Conservation (phyloP, 2,888 invertebrate species). For the Hirtodrosophila histrioides region DNA sequence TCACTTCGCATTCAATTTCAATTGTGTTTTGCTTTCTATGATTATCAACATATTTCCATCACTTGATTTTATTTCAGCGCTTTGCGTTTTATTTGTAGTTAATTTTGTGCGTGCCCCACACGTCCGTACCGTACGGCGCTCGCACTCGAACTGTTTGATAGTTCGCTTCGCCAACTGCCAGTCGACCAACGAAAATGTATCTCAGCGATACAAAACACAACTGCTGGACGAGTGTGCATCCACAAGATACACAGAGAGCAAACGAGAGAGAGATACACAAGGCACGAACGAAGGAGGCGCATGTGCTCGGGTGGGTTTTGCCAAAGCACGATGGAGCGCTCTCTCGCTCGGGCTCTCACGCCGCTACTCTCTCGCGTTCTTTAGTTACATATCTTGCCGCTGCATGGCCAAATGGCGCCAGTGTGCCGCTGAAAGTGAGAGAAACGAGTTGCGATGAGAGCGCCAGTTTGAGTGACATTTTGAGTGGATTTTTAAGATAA, state of each 20-base stretch:
- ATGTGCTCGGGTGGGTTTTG: conserved; percentile 46
- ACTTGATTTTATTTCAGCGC: conserved; percentile 55
- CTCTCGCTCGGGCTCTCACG: conserved; percentile 5
- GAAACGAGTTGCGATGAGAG: neutral
- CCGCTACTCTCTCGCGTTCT: neutral
- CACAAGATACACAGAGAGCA: conserved; percentile 2
- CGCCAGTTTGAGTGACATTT: conserved; percentile 33
- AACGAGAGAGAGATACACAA: conserved; percentile 11
- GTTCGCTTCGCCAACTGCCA: conserved; percentile 21
- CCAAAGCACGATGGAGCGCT: neutral
- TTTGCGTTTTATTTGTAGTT: conserved; percentile 55
- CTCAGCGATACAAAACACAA: conserved; percentile 15
- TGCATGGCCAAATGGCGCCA: conserved; percentile 56
- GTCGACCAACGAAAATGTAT: conserved; percentile 18
- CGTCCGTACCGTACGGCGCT: conserved; percentile 83
- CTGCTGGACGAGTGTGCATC: conserved; percentile 13
- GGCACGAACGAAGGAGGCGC: conserved; percentile 54
- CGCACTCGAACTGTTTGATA: conserved; percentile 83
- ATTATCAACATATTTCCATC: conserved; percentile 40
- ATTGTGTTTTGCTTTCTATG: conserved; percentile 21
- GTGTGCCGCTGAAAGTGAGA: conserved; percentile 29
- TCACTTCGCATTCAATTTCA: conserved; percentile 17
- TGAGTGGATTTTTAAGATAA: conserved; percentile 32
- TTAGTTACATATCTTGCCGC: conserved; percentile 55
- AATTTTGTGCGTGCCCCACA: conserved; percentile 78